Base-by-base conservation (phyloP, 2,797 vertebrate genomes). In the Microhierax caerulescens region DNA sequence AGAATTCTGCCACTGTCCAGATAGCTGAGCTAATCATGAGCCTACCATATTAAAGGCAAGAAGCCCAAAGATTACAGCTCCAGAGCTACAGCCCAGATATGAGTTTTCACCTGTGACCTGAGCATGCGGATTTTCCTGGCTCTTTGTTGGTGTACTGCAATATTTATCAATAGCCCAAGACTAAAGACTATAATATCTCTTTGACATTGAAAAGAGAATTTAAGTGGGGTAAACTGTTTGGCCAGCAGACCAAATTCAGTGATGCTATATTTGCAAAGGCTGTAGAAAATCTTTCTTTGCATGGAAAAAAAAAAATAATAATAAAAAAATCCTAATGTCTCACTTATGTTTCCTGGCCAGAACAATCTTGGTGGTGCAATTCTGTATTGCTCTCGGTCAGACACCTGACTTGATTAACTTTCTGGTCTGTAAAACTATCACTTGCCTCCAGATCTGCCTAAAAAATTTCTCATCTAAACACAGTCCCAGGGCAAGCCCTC, bases 271-370 rank as follows among this genome's bases (percentile, higher is more conserved):
- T 81, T 74, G 15, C 36, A 63, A 83, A 74, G 24, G 47, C 11
- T 9, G 11, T 9, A 60, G n/a, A 17, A 72, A 83, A 65, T n/a
- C 3, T 81, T 83, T n/a, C 21, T 50, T 74, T 37, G 4, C 0
- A 1, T 11, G 23, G 1, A 5, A 9, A 24, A 7, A 12, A 20
- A 24, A 19, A 18, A 10, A 14, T n/a, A n/a, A n/a, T n/a, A n/a
- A n/a, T n/a, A 1, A 36, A 11, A 22, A 16, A 11, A 22, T 23
- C 5, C 2, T 36, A 7, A 25, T 57, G 5, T 37, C 28, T 61
- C 16, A 21, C 82, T 76, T 74, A 17, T 24, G 1, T 43, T 10
- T 75, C 13, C 20, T 69, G 34, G 57, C 6, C 16, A 72, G 37
- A 74, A 64, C 4, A 70, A 39, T 45, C 6, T 30, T 23, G 7